Conservation (phyloP, 2,888 invertebrate genomes). For the Cyclophora punctaria region DNA sequence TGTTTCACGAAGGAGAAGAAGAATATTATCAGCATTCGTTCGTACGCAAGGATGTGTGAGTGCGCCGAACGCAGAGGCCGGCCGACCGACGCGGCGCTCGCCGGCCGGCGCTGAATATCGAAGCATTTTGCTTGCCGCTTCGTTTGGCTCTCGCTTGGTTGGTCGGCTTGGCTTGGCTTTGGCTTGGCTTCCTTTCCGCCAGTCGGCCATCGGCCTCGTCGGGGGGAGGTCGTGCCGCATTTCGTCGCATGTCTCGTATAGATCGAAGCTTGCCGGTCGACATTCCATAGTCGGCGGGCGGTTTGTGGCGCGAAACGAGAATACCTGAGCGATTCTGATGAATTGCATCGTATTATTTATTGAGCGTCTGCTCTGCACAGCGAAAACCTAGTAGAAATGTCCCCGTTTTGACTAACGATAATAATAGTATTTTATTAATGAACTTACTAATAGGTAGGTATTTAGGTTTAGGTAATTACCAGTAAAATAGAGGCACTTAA, state of each 20-base stretch:
- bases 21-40: conserved; percentile 55
- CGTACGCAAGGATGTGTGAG: conserved; percentile 41
- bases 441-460: too few species aligned
- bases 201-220: conserved; percentile 42
- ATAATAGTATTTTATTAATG: too few species aligned
- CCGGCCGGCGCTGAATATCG: conserved; percentile 13
- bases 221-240: conserved; percentile 35
- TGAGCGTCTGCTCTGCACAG: conserved; percentile 19
- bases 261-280: conserved; percentile 56
- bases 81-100: conserved; percentile 15
- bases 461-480: too few species aligned
- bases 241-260: conserved; percentile 37
- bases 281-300: conserved; percentile 54
- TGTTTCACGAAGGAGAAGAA: conserved; percentile 48
- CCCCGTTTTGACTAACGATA: too few species aligned
- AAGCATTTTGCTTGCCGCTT: conserved; percentile 11
- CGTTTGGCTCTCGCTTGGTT: conserved; percentile 4
- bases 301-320: conserved; percentile 67
- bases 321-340: conserved; percentile 63
- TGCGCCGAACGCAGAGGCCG: conserved; percentile 35
- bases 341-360: conserved; percentile 58
- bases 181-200: conserved; percentile 8
- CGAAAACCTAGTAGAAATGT: too few species aligned
- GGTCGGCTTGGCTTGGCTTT: conserved; percentile 2
- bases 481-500: too few species aligned